These are phyloP conservation scores for Sclerurus mexicanus DNA, from an alignment of 2,113 vertebrate genomes.

Conservation along the genomic window DNA sequence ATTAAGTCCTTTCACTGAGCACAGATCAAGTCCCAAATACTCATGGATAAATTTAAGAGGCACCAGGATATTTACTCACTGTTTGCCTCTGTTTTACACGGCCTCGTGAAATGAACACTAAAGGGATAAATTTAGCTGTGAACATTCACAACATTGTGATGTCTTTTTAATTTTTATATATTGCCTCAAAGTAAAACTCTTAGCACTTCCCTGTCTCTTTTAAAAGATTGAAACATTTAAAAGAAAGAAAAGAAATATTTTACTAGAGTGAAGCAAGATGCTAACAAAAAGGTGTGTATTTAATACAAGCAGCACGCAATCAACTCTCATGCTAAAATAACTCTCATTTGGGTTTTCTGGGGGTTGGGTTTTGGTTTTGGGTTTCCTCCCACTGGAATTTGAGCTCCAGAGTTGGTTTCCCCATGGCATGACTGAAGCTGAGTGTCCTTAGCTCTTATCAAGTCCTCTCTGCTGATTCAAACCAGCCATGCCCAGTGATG, in stretches of 20 bases:
- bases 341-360: not conserved
- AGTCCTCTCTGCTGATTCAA: not conserved
- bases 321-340: not conserved
- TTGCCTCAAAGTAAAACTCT: not conserved
- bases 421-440: not conserved
- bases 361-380: not conserved
- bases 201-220: not conserved
- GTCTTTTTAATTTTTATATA: not conserved
- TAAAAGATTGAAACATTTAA: not conserved
- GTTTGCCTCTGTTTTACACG: not conserved
- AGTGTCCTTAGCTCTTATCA: not conserved
- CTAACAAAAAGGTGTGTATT: not conserved
- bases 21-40: not conserved
- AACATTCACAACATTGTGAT: not conserved
- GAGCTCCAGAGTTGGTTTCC: not conserved
- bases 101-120: not conserved
- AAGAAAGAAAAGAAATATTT: not conserved
- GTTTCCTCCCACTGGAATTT: accelerated
- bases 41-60: not conserved
- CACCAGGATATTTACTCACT: not conserved
- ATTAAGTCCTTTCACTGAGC: not conserved
- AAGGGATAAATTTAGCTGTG: not conserved
- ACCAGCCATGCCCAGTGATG: not conserved
- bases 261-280: not conserved
- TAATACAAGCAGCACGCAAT: not conserved